phyloP scores from a whole-genome alignment of 1,140 invertebrate species.

The Scaptodrosophila lebanonensis region DNA sequence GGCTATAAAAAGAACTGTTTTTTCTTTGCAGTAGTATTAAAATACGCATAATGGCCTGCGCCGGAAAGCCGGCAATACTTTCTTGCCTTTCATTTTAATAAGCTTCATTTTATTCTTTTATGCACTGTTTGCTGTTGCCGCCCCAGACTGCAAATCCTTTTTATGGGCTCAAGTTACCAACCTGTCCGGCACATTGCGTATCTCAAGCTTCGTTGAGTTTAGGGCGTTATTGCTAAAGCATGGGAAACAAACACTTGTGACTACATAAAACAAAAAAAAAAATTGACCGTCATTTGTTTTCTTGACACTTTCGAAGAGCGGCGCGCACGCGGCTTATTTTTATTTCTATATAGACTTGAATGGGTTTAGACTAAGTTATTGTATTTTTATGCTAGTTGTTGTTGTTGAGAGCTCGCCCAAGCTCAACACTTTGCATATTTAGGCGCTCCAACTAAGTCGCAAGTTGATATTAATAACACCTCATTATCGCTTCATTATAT shows the following conservation, averaged over 20 bases:
- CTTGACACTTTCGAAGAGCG: conserved; percentile 67
- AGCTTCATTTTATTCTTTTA: conserved; percentile 44
- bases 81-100: conserved; percentile 25
- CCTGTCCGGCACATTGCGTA: conserved; percentile 28
- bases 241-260: conserved; percentile 10
- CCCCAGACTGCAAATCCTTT: conserved; percentile 34
- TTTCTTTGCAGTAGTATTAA: too few species aligned
- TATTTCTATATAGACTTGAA: conserved; percentile 30
- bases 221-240: conserved; percentile 5
- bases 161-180: conserved; percentile 62
- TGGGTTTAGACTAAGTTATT: conserved; percentile 16
- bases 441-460: conserved; percentile 56
- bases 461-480: conserved; percentile 70
- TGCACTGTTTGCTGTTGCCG: conserved; percentile 11
- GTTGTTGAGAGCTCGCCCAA: too few species aligned
- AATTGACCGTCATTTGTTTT: conserved; percentile 72
- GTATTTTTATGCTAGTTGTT: background rate
- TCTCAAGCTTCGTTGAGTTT: conserved; percentile 27
- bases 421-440: conserved; percentile 48
- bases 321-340: conserved; percentile 45
- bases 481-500: conserved; percentile 65
- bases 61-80: too few species aligned
- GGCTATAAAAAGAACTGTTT: too few species aligned
- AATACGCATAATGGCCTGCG: background rate
- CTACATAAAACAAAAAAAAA: conserved; percentile 3